Evolutionary conservation across 2,113 vertebrate species (phyloP), one percentile per base, ranked within the genome.

Genomic region (Syngnathus floridae): DNA sequence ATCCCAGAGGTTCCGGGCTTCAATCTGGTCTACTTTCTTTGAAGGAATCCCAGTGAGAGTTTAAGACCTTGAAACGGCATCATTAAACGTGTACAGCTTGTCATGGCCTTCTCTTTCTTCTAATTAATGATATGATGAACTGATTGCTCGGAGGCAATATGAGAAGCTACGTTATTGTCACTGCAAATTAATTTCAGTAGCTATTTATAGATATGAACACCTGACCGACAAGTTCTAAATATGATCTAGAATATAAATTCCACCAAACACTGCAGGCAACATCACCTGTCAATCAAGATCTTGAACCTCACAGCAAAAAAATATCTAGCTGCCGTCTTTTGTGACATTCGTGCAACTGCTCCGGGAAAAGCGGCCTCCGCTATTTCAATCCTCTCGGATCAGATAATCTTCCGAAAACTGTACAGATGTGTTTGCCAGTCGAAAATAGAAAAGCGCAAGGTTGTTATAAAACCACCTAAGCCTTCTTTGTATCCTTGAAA

Each of bases 1-100:
- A 61, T 43, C 59, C 40, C 13, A 43, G 13, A 16, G 59, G 40
- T 45, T 26, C 59, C 40, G 9, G 59, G 59, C 59, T 61, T 26
- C 43, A 61, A 61, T 61, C 38, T 43, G 21, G 40, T 61, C 38
- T 21, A 4, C n/a, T 43, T 61, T 43, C 37, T 61, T 61, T 61
- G 59, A 61, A 61, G 40, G n/a, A 26, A 61, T 43, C n/a, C 40
- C n/a, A 7, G n/a, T 45, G 59, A 41, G 59, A 61, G 5, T 26
- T 7, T 43, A 61, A 22, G 40, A 61, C 31, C 17, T 64, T 46
- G 31, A 37, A 51, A 64, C 49, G 46, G 9, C 45, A 36, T 49
- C 46, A 48, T 21, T 11, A 48, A 31, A 49, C 31, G 49, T 36
- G 17, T 36, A 7, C 26, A 37, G 51, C 62, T 19, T 64, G 13